These are phyloP conservation scores for Mycteria americana DNA, from an alignment of 2,797 vertebrate species.

Conservation along the genomic window DNA sequence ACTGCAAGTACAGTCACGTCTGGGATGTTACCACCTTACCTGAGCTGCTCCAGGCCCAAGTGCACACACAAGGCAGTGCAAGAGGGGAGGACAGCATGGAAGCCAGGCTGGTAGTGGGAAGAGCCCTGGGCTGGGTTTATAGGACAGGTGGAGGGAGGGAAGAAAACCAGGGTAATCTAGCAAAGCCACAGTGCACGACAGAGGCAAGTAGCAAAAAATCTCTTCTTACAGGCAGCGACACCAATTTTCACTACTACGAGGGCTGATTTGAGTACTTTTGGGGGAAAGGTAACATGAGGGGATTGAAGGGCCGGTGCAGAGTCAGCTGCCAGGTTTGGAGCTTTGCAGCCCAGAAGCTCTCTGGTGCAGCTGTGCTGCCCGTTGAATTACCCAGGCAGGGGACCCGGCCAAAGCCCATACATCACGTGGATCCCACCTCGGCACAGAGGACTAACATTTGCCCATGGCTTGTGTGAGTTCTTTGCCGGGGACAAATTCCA, in stretches of 20 bases:
- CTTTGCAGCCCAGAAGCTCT: neutral
- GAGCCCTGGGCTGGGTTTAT: neutral
- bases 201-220: neutral
- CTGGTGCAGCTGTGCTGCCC: neutral
- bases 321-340: neutral
- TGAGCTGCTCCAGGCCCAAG: neutral
- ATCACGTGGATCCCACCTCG: rapidly evolving
- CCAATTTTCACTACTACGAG: neutral
- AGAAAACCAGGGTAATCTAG: neutral
- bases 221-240: neutral
- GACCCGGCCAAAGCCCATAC: neutral
- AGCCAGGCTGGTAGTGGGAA: neutral
- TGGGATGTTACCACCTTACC: neutral
- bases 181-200: neutral
- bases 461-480: neutral
- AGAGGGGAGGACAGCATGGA: rapidly evolving
- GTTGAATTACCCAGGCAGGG: neutral
- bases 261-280: neutral
- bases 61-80: rapidly evolving
- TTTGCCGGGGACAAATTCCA: neutral
- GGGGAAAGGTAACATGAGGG: neutral
- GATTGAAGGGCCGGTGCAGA: neutral
- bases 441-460: neutral
- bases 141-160: neutral
- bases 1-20: neutral